Evolutionary conservation across 2,888 invertebrate genomes (phyloP), one percentile per base, ranked within the genome.

Genomic region (Dilophus febrilis): DNA sequence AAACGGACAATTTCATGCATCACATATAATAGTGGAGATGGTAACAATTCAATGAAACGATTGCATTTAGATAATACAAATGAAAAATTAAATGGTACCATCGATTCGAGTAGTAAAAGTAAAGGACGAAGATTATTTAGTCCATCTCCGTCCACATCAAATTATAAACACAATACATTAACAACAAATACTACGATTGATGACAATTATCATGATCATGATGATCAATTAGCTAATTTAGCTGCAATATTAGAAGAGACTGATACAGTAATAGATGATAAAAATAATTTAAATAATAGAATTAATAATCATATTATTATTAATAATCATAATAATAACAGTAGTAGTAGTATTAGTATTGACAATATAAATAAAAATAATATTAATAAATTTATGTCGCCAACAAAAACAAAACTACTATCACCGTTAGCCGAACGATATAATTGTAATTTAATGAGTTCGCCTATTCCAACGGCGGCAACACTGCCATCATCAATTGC

Each of bases 111-210:
- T 37, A 41, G 47, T 43, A 49, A 51, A 50, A 55, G 49, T 7
- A 70, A 70, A 48, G 63, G 63, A 5, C 54, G 68, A 12, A 60
- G 70, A 29, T 51, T 71, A 3, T 71, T 71, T 45, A 64, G 67
- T 44, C 61, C 66, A 3, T 49, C 50, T 2, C 47, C 48, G 18
- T 47, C 54, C 3, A 35, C 35, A 12, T 29, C 28, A 3, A 17
- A 32, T 33, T 18, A 17, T n/a, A n/a, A n/a, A n/a, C n/a, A n/a
- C n/a, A n/a, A n/a, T n/a, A n/a, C n/a, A n/a, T n/a, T n/a, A n/a
- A n/a, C n/a, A n/a, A n/a, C n/a, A n/a, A n/a, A n/a, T n/a, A n/a
- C n/a, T n/a, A n/a, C n/a, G n/a, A n/a, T n/a, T n/a, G n/a, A n/a
- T n/a, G n/a, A n/a, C n/a, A n/a, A n/a, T n/a, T n/a, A n/a, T n/a